phyloP scores from a whole-genome alignment of 2,888 invertebrate genomes.

The Temnothorax unifasciatus region DNA sequence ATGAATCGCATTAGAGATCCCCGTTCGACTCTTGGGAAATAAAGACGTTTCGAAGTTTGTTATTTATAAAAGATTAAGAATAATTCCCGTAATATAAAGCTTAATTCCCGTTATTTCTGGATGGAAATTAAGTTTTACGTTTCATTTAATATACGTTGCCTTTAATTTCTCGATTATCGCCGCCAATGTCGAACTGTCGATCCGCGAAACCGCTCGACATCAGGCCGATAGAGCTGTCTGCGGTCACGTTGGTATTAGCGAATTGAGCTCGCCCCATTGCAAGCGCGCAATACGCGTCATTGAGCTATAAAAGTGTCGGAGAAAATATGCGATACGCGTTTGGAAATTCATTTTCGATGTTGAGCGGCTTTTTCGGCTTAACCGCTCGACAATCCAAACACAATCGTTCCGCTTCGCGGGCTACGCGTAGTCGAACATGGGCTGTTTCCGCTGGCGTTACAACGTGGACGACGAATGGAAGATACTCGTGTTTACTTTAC shows the following conservation, averaged over 20 bases:
- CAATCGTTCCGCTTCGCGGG: constrained; percentile 51
- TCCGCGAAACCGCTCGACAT: constrained; percentile 73
- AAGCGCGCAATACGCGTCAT: constrained; percentile 59
- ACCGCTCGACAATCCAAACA: constrained; percentile 55
- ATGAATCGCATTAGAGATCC: constrained; percentile 7
- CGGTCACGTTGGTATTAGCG: constrained; percentile 73
- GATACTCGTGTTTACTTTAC: constrained; percentile 43
- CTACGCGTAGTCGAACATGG: not conserved
- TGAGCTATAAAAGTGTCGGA: constrained; percentile 63
- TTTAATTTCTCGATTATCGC: constrained; percentile 67
- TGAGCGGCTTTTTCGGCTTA: constrained; percentile 61
- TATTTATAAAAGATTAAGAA: not conserved
- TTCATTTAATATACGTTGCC: constrained; percentile 65
- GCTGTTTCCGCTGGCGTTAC: constrained; percentile 47
- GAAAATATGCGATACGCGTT: constrained; percentile 48
- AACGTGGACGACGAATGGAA: constrained; percentile 18
- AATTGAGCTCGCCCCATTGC: constrained; percentile 67
- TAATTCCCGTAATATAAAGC: not conserved
- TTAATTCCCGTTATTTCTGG: constrained; percentile 31
- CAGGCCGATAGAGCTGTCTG: constrained; percentile 71
- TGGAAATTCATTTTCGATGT: constrained; percentile 67
- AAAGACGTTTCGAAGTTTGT: not conserved
- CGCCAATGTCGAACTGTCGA: constrained; percentile 68
- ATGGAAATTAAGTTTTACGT: constrained; percentile 42
- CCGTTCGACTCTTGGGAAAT: not conserved